phyloP scores from a whole-genome alignment of 1,140 invertebrate species.

The Procambarus clarkii region DNA sequence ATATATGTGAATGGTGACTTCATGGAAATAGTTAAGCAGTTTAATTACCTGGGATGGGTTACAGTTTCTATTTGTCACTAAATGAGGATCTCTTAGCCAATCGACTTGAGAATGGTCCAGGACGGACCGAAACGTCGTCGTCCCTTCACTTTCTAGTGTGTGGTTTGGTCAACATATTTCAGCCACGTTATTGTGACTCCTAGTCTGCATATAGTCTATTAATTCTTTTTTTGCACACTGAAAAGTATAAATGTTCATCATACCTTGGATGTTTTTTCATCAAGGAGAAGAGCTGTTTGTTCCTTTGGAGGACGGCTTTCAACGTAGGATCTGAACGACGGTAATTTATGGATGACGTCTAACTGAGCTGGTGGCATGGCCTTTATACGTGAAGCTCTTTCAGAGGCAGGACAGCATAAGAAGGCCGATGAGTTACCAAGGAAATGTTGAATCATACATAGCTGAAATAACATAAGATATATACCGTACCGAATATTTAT shows the following conservation, averaged over 20 bases:
- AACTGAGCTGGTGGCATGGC: constrained; percentile 39
- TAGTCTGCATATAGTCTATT: too few relatives aligned
- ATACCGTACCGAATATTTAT: background rate
- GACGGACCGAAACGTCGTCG: too few relatives aligned
- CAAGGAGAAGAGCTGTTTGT: constrained; percentile 50
- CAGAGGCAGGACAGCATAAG: constrained; percentile 46
- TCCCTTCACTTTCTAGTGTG: too few relatives aligned
- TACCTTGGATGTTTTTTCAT: constrained; percentile 64
- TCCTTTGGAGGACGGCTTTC: constrained; percentile 56
- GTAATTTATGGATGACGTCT: constrained; percentile 57
- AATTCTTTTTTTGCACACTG: too few relatives aligned
- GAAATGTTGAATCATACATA: constrained; percentile 71
- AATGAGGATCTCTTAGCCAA: too few relatives aligned
- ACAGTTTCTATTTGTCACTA: too few relatives aligned
- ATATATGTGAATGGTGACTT: too few relatives aligned
- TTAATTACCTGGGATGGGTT: too few relatives aligned
- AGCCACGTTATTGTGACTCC: too few relatives aligned
- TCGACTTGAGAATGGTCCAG: too few relatives aligned
- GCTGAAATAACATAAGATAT: constrained; percentile 31
- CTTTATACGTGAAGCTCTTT: constrained; percentile 11
- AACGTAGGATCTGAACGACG: constrained; percentile 61
- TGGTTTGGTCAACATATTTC: too few relatives aligned
- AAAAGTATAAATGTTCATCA: background rate
- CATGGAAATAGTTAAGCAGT: too few relatives aligned
- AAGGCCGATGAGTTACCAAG: constrained; percentile 35